phyloP scores from a whole-genome alignment of 2,888 invertebrate species.

The Torymus auratus region DNA sequence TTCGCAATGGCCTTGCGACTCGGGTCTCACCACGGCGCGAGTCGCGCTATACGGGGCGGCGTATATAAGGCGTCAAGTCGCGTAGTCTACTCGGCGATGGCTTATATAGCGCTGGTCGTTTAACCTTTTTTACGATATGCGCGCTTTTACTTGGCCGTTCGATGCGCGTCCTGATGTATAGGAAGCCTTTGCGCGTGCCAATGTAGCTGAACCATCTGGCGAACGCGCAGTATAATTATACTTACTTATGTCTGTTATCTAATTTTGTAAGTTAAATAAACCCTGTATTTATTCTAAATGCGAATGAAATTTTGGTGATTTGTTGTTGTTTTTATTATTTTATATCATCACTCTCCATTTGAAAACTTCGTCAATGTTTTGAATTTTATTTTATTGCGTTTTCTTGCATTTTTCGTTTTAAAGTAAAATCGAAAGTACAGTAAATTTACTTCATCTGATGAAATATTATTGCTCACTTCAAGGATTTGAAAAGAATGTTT shows the following conservation, averaged over 20 bases:
- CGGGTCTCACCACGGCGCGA: conserved; percentile 50
- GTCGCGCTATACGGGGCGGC: conserved; percentile 15
- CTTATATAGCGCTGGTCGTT: neutral
- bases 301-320: conserved; percentile 14
- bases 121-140: conserved; percentile 34
- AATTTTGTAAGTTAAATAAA: conserved; percentile 74
- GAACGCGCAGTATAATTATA: conserved; percentile 58
- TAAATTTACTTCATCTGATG: too few species aligned
- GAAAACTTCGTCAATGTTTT: too few species aligned
- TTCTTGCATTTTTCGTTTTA: too few species aligned
- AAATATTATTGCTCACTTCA: too few species aligned
- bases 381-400: too few species aligned
- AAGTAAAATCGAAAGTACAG: too few species aligned
- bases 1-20: conserved; percentile 18
- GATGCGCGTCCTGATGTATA: conserved; percentile 12
- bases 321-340: too few species aligned
- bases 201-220: conserved; percentile 49
- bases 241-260: conserved; percentile 65
- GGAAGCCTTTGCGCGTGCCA: neutral
- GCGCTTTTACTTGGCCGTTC: neutral
- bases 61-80: neutral
- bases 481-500: too few species aligned
- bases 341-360: too few species aligned
- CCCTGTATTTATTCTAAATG: conserved; percentile 66
- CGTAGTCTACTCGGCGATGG: conserved; percentile 12